Conservation (phyloP, 1,140 invertebrate genomes). For the Nylanderia fulva region DNA sequence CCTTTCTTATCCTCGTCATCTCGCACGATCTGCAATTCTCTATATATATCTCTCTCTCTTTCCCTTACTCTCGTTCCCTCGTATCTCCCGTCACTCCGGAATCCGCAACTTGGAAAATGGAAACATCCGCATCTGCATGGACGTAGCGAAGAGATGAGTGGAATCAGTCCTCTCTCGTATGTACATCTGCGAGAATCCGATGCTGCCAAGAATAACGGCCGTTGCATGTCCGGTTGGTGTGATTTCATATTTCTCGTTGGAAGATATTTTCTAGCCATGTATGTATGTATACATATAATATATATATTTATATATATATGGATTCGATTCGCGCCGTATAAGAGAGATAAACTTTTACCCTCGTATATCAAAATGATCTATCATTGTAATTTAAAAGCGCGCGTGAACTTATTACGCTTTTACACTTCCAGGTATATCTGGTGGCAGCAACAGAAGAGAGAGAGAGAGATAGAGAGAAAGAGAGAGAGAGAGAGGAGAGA, state of each 20-base stretch:
- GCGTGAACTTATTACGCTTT: background rate
- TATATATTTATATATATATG: background rate
- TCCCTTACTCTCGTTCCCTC: constrained; percentile 28
- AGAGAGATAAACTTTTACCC: constrained; percentile 53
- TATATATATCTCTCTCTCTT: background rate
- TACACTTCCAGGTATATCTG: constrained; percentile 4
- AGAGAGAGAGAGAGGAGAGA: too few species aligned
- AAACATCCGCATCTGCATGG: constrained; percentile 65
- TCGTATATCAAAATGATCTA: constrained; percentile 54
- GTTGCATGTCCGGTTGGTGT: constrained; percentile 63
- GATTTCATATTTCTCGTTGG: constrained; percentile 54
- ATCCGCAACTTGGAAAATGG: constrained; percentile 70
- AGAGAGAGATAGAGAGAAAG: too few species aligned
- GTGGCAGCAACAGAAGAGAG: constrained; percentile 7
- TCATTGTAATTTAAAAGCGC: constrained; percentile 47
- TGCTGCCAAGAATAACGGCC: constrained; percentile 71
- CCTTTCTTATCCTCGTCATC: constrained; percentile 56
- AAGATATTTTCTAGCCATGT: constrained; percentile 25
- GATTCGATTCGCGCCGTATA: constrained; percentile 36
- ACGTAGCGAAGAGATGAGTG: constrained; percentile 33
- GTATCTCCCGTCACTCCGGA: constrained; percentile 19
- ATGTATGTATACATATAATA: too few species aligned
- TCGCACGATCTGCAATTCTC: constrained; percentile 33
- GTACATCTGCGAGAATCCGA: constrained; percentile 71
- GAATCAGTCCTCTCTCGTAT: constrained; percentile 50